phyloP scores from a whole-genome alignment of 2,888 invertebrate genomes.

The Macropis europaea region DNA sequence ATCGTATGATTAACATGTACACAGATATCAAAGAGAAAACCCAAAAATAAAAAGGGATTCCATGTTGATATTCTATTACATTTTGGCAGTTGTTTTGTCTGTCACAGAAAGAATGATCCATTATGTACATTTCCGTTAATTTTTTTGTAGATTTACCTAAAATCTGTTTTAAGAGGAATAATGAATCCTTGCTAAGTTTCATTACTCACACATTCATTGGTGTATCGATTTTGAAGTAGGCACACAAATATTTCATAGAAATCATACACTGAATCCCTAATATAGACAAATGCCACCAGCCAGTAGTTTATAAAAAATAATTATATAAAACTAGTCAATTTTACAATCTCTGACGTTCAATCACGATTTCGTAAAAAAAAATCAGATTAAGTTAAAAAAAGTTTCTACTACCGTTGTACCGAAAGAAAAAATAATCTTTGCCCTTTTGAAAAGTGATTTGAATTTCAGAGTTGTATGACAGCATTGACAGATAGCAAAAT shows the following conservation, averaged over 20 bases:
- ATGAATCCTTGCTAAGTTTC: constrained; percentile 13
- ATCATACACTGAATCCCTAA: constrained; percentile 52
- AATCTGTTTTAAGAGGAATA: constrained; percentile 8
- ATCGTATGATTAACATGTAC: constrained; percentile 20
- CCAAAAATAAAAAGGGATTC: constrained; percentile 50
- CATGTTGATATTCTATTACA: constrained; percentile 33
- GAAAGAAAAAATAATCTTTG: constrained; percentile 46
- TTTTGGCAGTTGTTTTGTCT: constrained; percentile 50
- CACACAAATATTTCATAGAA: constrained; percentile 30
- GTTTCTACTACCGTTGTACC: constrained; percentile 36
- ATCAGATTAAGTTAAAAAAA: constrained; percentile 59
- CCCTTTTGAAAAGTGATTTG: constrained; percentile 69
- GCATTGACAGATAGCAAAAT: constrained; percentile 75
- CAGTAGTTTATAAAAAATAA: constrained; percentile 79
- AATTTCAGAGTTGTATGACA: constrained; percentile 79
- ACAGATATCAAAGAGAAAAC: constrained; percentile 38
- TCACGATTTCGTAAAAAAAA: constrained; percentile 73
- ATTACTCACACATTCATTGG: constrained; percentile 9
- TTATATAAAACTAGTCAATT: constrained; percentile 80
- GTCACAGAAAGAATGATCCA: constrained; percentile 26
- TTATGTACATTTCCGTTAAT: constrained; percentile 28
- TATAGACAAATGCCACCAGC: constrained; percentile 72
- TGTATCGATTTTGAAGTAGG: constrained; percentile 19
- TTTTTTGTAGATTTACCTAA: constrained; percentile 14
- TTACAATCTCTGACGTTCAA: constrained; percentile 78